Evolutionary conservation across 2,113 vertebrate species (phyloP).

Genomic region (Sus scrofa): T2T-Sscrofa CM000820.6:37222001-37222500

Average conservation of each 20-base stretch:
- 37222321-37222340: neutral
- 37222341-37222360: neutral
- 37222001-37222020: neutral
- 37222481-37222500: neutral
- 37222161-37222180: neutral
- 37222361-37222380: neutral
- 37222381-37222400: neutral
- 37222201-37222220: neutral
- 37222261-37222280: neutral
- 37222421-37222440: neutral
- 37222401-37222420: neutral
- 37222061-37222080: neutral
- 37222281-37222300: neutral
- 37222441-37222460: neutral
- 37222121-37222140: neutral
- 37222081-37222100: neutral
- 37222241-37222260: no score
- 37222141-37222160: neutral
- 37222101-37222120: neutral
- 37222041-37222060: neutral
- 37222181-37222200: neutral
- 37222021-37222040: neutral
- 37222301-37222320: neutral
- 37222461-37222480: neutral
- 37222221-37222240: neutral